Evolutionary conservation across 2,888 invertebrate genomes (phyloP), one percentile per base, ranked within the genome.

Genomic region (Prenolepis imparis): DNA sequence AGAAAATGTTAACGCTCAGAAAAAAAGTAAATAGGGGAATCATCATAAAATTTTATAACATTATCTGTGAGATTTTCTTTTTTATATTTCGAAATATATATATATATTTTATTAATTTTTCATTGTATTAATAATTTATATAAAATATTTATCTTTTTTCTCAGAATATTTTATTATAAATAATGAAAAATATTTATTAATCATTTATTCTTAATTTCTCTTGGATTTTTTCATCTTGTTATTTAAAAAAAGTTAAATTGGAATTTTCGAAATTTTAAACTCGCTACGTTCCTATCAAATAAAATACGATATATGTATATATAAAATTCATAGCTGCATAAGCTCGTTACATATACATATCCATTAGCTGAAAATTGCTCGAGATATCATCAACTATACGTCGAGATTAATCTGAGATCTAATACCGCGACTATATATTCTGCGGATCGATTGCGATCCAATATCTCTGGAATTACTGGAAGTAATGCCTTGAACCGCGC

Each of bases 351-450:
- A 39, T 6, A 68, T 4, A 28, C n/a, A 57, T 67, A 55, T 75
- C 28, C 18, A 15, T 32, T 41, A 70, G 4, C 9, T 48, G 5
- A 0, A 57, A 68, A 68, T 77, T 66, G 15, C n/a, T 18, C 55
- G 11, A 12, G 68, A 77, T 57, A 57, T 68, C 28, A 41, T 74
- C 63, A 63, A 28, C 4, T 52, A n/a, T n/a, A 52, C 5, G 3
- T 70, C 18, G 68, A 68, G 55, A n/a, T 77, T 77, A 68, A 75
- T 64, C n/a, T 52, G 39, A 39, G 15, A 70, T 15, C 8, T 18
- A 28, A 78, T 68, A 57, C 0, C 21, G 41, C 48, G 32, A 21
- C 57, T 68, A 21, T 55, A 57, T 68, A 41, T 41, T 21, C 44
- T 15, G 12, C 5, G n/a, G 32, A 78, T 78, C 12, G 57, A 78